Conservation (phyloP, 2,113 vertebrate genomes). For the Hemiprocne comata region DNA sequence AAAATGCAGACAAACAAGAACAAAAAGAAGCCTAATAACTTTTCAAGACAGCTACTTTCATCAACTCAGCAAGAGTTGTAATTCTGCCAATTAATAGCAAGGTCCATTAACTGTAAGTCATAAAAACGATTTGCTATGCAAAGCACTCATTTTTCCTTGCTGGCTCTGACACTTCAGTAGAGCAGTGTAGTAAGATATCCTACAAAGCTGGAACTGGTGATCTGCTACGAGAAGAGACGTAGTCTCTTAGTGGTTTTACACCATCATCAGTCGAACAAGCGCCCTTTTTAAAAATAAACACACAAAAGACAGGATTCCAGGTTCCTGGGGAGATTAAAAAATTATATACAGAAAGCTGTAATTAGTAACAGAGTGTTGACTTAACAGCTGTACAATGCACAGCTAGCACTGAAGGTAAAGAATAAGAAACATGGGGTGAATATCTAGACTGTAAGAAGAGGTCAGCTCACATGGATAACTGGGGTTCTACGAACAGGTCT, state of each 20-base stretch:
- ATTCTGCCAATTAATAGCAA: constrained; percentile 41
- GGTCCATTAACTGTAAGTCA: constrained; percentile 15
- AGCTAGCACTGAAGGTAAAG: neutral
- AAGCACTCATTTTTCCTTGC: neutral
- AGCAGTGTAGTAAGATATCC: neutral
- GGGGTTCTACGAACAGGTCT: neutral
- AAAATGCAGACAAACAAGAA: constrained; percentile 4
- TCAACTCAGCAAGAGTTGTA: constrained; percentile 33
- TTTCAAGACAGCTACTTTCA: constrained; percentile 43
- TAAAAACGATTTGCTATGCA: constrained; percentile 19
- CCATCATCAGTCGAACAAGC: neutral
- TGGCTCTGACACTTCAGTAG: neutral
- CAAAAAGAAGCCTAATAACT: constrained; percentile 48
- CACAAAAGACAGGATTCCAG: neutral
- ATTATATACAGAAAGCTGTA: neutral
- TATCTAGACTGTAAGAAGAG: neutral
- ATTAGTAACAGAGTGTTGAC: neutral
- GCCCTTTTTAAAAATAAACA: neutral
- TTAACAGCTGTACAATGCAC: neutral
- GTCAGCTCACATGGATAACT: neutral
- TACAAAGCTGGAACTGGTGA: neutral
- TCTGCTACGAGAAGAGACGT: neutral
- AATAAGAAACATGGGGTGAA: neutral
- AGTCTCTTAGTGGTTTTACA: neutral
- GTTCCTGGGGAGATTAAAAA: neutral